Conservation (phyloP, 2,797 vertebrate species). For the Lutjanus campechanus region DNA sequence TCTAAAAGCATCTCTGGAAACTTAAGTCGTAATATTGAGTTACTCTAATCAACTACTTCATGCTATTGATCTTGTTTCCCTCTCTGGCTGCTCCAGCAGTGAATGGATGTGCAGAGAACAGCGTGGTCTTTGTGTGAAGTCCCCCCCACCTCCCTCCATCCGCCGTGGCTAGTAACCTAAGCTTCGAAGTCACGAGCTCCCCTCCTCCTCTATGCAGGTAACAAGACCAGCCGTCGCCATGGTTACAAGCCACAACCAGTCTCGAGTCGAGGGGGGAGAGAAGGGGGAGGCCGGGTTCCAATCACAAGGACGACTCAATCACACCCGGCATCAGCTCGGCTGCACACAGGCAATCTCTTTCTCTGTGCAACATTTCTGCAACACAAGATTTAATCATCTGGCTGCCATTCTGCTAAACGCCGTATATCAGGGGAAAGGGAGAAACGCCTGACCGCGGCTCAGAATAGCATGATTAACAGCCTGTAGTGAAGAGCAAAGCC, state of each 20-base stretch:
- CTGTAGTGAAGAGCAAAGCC: constrained; percentile 55
- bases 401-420: constrained; percentile 55
- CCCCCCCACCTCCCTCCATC: constrained; percentile 51
- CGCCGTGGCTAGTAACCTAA: constrained; percentile 71
- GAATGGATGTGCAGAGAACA: constrained; percentile 77
- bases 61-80: constrained; percentile 79
- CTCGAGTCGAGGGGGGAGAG: constrained; percentile 44
- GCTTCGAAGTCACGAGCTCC: constrained; percentile 75
- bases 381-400: constrained; percentile 65
- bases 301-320: constrained; percentile 79
- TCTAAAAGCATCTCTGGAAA: constrained; percentile 79
- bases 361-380: constrained; percentile 52
- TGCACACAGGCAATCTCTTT: constrained; percentile 56
- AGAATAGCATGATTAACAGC: constrained; percentile 69
- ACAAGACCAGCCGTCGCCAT: constrained; percentile 77
- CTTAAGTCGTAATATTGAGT: constrained; percentile 78
- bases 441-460: constrained; percentile 54
- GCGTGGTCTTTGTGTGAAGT: constrained; percentile 75
- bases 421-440: constrained; percentile 43
- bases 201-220: constrained; percentile 73
- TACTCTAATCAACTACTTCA: constrained; percentile 79
- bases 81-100: constrained; percentile 58
- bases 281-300: constrained; percentile 34
- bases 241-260: constrained; percentile 77
- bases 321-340: constrained; percentile 60